A percentile compares a stretch with the other conserved stretches of the same genome.
phyloP scores from a whole-genome alignment of 2,113 vertebrate species.

The Acanthisitta chloris region DNA sequence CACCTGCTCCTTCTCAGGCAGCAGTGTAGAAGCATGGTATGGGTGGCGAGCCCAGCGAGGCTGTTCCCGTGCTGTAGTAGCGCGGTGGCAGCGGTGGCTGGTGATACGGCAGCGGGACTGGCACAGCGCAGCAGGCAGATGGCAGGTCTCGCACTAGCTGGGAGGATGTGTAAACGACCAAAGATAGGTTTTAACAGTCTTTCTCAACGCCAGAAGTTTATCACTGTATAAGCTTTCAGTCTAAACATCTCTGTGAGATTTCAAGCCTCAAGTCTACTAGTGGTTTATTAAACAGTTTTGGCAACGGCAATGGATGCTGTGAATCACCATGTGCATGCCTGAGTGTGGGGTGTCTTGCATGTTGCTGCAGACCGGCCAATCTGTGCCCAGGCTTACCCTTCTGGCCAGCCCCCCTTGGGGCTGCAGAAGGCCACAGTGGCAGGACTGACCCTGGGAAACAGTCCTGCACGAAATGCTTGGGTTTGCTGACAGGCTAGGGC shows the following conservation, averaged over 20 bases:
- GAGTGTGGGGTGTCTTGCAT: neutral
- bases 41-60: neutral
- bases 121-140: constrained; percentile 14
- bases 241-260: constrained; percentile 28
- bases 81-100: accelerated
- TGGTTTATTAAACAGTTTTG: constrained; percentile 28
- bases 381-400: neutral
- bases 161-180: constrained; percentile 30
- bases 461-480: neutral
- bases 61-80: neutral
- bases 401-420: accelerated
- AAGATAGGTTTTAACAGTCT: constrained; percentile 44
- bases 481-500: neutral
- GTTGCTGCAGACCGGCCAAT: neutral
- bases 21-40: accelerated
- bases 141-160: constrained; percentile 30
- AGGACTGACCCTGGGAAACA: neutral
- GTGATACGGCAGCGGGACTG: neutral
- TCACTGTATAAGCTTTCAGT: constrained; percentile 6
- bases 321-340: neutral
- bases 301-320: neutral
- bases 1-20: neutral
- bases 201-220: constrained; percentile 36
- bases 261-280: neutral
- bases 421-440: neutral